A percentile compares a stretch with the other conserved stretches of the same genome.
Conservation (phyloP, 1,140 invertebrate genomes). For the Tetramorium alpestre region DNA sequence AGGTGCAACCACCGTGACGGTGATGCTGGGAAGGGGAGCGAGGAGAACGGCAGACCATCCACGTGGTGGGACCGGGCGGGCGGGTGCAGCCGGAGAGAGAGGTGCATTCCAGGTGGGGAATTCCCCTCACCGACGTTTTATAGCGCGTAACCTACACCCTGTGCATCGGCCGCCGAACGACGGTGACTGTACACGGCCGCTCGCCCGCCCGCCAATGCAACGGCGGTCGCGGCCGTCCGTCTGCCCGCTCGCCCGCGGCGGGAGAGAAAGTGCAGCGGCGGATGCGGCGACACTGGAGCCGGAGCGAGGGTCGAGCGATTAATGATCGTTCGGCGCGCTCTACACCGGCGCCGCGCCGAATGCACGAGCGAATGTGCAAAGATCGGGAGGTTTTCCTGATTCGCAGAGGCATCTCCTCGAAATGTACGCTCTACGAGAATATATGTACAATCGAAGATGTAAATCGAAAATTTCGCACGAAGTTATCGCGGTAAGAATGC, state of each 20-base stretch:
- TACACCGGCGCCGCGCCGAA: background rate
- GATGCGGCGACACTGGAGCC: conserved; percentile 75
- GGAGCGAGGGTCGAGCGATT: conserved; percentile 70
- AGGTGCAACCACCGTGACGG: conserved; percentile 67
- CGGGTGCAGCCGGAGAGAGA: conserved; percentile 68
- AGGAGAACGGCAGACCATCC: conserved; percentile 2
- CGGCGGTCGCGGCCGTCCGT: conserved; percentile 39
- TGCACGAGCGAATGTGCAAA: conserved; percentile 7
- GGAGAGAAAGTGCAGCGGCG: conserved; percentile 77
- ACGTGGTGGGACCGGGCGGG: conserved; percentile 63
- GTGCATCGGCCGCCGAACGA: conserved; percentile 41
- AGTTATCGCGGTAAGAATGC: background rate
- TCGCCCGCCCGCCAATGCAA: conserved; percentile 49
- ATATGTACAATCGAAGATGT: background rate
- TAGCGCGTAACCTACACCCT: conserved; percentile 73
- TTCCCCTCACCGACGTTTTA: conserved; percentile 66
- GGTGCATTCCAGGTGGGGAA: conserved; percentile 75
- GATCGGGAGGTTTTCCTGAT: background rate
- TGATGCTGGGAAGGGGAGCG: conserved; percentile 17
- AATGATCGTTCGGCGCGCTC: conserved; percentile 57
- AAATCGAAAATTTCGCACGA: background rate
- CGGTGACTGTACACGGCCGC: conserved; percentile 46
- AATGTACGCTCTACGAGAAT: background rate
- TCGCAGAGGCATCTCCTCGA: too few relatives aligned
- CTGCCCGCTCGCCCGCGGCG: conserved; percentile 37